Evolutionary conservation across 1,140 invertebrate species (phyloP).

Genomic region (Tetragonula clypearis): DNA sequence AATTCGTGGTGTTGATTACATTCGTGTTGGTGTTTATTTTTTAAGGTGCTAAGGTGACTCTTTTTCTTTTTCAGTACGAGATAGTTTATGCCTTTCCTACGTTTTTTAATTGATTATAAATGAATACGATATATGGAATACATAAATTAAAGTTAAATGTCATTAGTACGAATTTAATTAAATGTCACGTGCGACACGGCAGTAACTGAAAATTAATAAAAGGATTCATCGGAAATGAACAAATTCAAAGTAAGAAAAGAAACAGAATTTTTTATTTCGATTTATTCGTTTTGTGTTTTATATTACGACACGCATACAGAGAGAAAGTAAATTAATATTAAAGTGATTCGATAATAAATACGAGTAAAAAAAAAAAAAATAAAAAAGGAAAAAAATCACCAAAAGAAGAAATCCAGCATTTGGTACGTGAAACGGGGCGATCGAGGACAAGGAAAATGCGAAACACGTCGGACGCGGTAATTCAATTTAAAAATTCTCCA

Average conservation of each 20-base stretch:
- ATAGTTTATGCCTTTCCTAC: not conserved
- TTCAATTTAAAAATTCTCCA: not conserved
- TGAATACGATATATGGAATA: too few species aligned
- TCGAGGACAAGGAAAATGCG: not conserved
- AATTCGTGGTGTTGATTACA: slow-evolving; percentile 4
- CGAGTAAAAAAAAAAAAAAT: too few species aligned
- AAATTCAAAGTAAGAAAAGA: not conserved
- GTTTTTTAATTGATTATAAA: too few species aligned
- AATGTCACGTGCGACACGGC: too few species aligned
- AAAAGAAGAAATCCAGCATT: not conserved
- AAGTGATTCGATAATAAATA: too few species aligned
- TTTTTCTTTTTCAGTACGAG: too few species aligned
- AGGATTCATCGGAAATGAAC: not conserved
- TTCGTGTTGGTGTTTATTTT: not conserved
- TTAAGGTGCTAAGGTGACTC: too few species aligned
- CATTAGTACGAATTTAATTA: too few species aligned
- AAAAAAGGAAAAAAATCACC: not conserved
- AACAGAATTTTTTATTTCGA: not conserved
- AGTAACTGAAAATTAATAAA: not conserved
- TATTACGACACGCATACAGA: too few species aligned
- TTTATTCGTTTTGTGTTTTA: too few species aligned
- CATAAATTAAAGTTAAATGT: too few species aligned
- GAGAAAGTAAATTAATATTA: too few species aligned
- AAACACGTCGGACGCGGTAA: not conserved
- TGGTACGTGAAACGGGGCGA: not conserved